Conservation (phyloP, 2,113 vertebrate genomes). For the Dascyllus trimaculatus region DNA sequence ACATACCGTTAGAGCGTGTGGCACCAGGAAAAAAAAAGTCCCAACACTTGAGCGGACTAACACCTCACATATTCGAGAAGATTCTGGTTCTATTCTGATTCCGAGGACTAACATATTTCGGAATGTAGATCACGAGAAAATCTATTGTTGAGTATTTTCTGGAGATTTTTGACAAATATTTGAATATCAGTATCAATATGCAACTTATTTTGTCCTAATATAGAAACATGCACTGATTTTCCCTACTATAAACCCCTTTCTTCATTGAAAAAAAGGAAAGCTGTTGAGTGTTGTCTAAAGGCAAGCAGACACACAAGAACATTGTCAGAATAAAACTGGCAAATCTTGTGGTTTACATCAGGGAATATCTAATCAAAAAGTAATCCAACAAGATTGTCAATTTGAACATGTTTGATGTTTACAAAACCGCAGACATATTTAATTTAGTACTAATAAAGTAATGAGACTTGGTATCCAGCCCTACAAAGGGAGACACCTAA, state of each 20-base stretch:
- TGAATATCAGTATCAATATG: not conserved
- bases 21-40: not conserved
- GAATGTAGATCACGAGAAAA: not conserved
- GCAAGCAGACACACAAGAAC: too few relatives aligned
- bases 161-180: not conserved
- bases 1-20: not conserved
- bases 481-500: not conserved
- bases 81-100: constrained; percentile 15
- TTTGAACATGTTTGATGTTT: not conserved
- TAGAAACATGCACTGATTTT: not conserved
- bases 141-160: too few relatives aligned
- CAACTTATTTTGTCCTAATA: too few relatives aligned
- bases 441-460: not conserved
- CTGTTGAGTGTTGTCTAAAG: too few relatives aligned
- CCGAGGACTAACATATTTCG: not conserved
- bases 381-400: not conserved
- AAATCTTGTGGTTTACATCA: too few relatives aligned
- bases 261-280: not conserved
- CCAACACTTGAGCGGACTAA: too few relatives aligned
- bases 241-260: not conserved
- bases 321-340: too few relatives aligned
- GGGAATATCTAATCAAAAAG: too few relatives aligned
- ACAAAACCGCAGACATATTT: not conserved
- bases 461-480: too few relatives aligned
- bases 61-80: not conserved